Base-by-base conservation (phyloP, 1,140 invertebrate genomes). In the Oncopodura yosiiana region DNA sequence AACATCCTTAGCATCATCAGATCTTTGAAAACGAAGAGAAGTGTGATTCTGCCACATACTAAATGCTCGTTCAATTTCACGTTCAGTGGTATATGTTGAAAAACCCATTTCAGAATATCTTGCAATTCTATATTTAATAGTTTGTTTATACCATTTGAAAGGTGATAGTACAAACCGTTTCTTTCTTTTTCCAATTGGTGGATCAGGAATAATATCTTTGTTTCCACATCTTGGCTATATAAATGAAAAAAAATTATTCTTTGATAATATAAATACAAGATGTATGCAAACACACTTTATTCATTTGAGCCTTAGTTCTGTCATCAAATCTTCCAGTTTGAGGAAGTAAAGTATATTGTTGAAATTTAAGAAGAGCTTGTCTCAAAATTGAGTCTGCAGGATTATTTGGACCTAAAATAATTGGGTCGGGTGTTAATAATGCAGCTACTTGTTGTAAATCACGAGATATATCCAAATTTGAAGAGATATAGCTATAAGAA, bases 261-360 rank as follows among this genome's bases (percentile, higher is more conserved):
- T 6, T 6, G 30, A 14, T 34, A 34, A 34, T 6, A 34, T 34
- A 34, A 34, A 34, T 8, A 34, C 14, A 14, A 14, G 14, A 34
- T 34, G 14, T 8, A 8, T 14, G 6, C 14, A 34, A 34, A 19
- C 46, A 24, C 14, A 32, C 30, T 12, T 27, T 24, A 32, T 56
- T 56, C 54, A 56, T 56, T 23, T 56, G 50, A 8, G 8, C 12
- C 21, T 51, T 49, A 1, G 54, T 56, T 0, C 39, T 3, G 14
- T 43, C 54, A 23, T 56, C 54, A 46, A 56, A 56, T 41, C 50
- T 27, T 19, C 54, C 54, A 2, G 54, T 50, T 12, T 42, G 23
- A 1, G 44, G 44, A 1, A 56, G 24, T 19, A 34, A 21, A 11
- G 54, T 48, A 45, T 56, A 56, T 24, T 44, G 23, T 19, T 56